A percentile compares a stretch with the other conserved stretches of the same genome.
Evolutionary conservation across 1,140 invertebrate species (phyloP).

Genomic region (Aphelenchoides avenae): DNA sequence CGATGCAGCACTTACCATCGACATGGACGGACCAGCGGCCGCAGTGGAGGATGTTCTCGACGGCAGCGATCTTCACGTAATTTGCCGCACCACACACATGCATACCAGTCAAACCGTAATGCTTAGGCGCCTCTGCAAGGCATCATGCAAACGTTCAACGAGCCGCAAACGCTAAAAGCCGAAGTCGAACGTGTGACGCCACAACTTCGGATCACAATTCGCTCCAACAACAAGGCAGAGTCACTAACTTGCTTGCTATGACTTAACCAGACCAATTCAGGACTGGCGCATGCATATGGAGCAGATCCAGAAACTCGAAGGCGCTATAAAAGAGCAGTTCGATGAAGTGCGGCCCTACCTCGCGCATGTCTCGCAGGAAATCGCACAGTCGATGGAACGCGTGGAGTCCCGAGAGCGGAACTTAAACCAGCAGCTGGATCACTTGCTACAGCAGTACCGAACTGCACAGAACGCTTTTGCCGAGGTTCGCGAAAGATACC

Average conservation of each 20-base stretch:
- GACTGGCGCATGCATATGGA: slow-evolving; percentile 80
- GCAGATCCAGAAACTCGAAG: slow-evolving; percentile 75
- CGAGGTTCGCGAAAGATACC: slow-evolving; percentile 25
- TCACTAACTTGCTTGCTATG: slow-evolving; percentile 1
- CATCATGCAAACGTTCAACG: slow-evolving; percentile 11
- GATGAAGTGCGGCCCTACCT: slow-evolving; percentile 70
- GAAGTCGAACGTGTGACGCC: slow-evolving; percentile 18
- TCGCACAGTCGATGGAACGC: slow-evolving; percentile 75
- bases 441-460: slow-evolving; percentile 63
- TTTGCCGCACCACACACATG: neutral
- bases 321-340: slow-evolving; percentile 68
- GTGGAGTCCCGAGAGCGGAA: slow-evolving; percentile 78
- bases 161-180: slow-evolving; percentile 4
- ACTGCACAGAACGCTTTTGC: slow-evolving; percentile 19
- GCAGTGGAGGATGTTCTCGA: slow-evolving; percentile 13
- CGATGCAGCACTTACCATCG: slow-evolving; percentile 15
- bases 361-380: slow-evolving; percentile 72
- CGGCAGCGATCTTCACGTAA: neutral
- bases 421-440: slow-evolving; percentile 77
- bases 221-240: slow-evolving; percentile 62
- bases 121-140: slow-evolving; percentile 18
- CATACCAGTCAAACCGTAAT: neutral
- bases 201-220: slow-evolving; percentile 13
- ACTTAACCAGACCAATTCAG: slow-evolving; percentile 10
- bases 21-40: neutral